Base-by-base conservation (phyloP, 2,797 vertebrate species). In the Alcedo atthis region DNA sequence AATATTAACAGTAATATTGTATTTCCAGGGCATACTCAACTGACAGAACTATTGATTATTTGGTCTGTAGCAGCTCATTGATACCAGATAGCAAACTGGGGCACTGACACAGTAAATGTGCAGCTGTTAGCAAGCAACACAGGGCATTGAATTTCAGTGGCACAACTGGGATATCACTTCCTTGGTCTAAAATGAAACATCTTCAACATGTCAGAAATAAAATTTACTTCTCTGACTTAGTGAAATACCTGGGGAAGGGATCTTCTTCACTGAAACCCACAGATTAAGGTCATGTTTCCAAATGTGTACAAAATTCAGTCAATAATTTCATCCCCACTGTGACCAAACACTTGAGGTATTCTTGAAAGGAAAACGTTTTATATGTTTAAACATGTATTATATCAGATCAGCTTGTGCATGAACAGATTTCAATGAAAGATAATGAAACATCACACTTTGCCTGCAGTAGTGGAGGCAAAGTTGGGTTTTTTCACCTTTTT, bases 41-140 rank as follows among this genome's bases (percentile, higher is more conserved):
- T 92, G 93, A 94, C 85, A 91, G 73, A 89, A 75, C 26, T 91
- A 97, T 96, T 75, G 96, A 96, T 95, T 96, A 95, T 96, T 87
- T 93, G 77, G 66, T 81, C 79, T 70, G 78, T 45, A 62, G 70
- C 46, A 19, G 77, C 63, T 78, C 92, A 88, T 54, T 93, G 95
- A 90, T 70, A 92, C 82, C 85, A 85, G 68, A 88, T 71, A 95
- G 87, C 86, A 92, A 96, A 96, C 85, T 37, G 26, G 91, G 77
- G 82, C 89, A 35, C 48, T 19, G 76, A 79, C 89, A 94, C 69
- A 88, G 80, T 81, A 88, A 87, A 92, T 33, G 42, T 62, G 53
- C 67, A 35, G 68, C 67, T 73, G 89, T 68, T 88, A 95, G 91
- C 73, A 94, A 94, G 89, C 61, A 48, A 51, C 40, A 35, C 12